Evolutionary conservation across 2,888 invertebrate genomes (phyloP), one percentile per base, ranked within the genome.

Genomic region (Drosophila acutilabella): DNA sequence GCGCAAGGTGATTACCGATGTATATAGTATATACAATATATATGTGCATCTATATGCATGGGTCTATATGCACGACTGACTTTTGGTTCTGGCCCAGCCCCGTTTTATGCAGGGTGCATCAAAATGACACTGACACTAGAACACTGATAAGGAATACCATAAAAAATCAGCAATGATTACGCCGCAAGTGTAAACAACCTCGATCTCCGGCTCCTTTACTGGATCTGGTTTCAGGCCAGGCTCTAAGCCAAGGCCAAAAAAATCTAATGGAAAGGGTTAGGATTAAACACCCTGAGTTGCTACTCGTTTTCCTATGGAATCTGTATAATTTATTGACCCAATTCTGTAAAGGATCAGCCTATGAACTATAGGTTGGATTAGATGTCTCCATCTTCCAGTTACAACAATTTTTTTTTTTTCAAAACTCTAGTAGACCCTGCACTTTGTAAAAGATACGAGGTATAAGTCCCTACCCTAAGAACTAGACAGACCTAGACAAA

Each of bases 51-150:
- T 30, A 30, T 26, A 26, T 26, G 26, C 1, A 26, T 26, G 26
- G 8, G 7, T 26, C 8, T 26, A 26, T 30, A 30, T 30, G 30
- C 30, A 30, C 8, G 47, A 16, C 47, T 16, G 47, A 26, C 11
- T 48, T 48, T 26, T 45, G 59, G 52, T 42, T 30, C 42, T 57
- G 33, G 1, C 57, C 65, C 71, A 78, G 76, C 81, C 81, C 81
- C 74, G 75, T 71, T 84, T 87, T 76, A 72, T 74, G 71, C 86
- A 71, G 75, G 72, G 88, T 88, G 80, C 88, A 83, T 74, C 80
- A 74, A 64, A 73, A 53, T 71, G 66, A 50, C 64, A 51, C 72
- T 78, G 87, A 86, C 64, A 61, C 78, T 68, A 54, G 13, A 40
- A 18, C 38, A 16, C 70, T 78, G 87, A 88, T 86, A 88, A 89